These are phyloP conservation scores for Gobius niger DNA, from an alignment of 2,113 vertebrate genomes.

Conservation along the genomic window DNA sequence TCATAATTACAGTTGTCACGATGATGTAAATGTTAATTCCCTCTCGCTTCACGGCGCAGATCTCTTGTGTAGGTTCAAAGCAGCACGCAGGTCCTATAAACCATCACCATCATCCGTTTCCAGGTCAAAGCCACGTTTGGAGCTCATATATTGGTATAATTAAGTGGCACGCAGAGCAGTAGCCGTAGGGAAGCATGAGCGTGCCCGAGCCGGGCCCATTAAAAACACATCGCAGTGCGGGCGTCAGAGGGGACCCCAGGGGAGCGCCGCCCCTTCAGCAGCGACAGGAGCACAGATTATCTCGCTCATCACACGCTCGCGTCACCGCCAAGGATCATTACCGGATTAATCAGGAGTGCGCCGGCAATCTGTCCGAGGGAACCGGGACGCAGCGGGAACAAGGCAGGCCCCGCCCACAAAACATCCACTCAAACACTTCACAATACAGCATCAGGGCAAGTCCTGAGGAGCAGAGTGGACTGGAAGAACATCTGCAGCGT, in stretches of 20 bases:
- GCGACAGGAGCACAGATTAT: not conserved
- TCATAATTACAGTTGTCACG: no score
- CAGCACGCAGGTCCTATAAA: no score
- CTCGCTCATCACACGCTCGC: not conserved
- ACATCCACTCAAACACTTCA: not conserved
- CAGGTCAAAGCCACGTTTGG: not conserved
- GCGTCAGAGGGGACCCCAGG: not conserved
- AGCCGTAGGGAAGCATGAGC: not conserved
- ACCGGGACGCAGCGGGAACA: no score
- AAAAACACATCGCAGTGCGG: not conserved
- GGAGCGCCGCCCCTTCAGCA: not conserved
- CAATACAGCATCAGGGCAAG: not conserved
- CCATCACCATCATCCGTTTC: no score
- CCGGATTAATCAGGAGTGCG: not conserved
- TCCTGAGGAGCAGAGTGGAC: no score
- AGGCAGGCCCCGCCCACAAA: no score
- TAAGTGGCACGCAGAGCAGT: not conserved
- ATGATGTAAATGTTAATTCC: no score
- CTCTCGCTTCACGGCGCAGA: no score
- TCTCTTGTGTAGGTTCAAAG: no score
- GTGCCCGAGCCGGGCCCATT: not conserved
- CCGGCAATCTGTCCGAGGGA: no score
- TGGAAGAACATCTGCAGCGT: no score
- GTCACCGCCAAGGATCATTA: slow-evolving; percentile 1
- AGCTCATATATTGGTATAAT: not conserved